Base-by-base conservation (phyloP, 92 coral and sea anemone species). In the Heliopora coerulea region DNA sequence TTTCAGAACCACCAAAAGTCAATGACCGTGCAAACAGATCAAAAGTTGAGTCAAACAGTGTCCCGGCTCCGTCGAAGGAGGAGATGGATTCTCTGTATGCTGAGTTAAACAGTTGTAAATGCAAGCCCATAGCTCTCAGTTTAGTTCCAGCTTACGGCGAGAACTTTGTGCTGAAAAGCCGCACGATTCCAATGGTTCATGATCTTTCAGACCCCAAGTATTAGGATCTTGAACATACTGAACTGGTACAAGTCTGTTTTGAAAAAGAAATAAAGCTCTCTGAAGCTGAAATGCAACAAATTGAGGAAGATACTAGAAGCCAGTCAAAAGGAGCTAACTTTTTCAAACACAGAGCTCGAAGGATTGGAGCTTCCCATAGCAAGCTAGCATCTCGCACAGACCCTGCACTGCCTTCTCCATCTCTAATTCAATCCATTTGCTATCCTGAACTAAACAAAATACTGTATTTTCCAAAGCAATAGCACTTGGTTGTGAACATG, bases 111-210 rank as follows among this genome's bases (percentile, higher is more conserved):
- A 64, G 82, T 30, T 59, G 86, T 19, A 74, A 79, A 35, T 30
- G 60, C 42, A 88, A 88, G 65, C 88, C 88, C 29, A 83, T 85
- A 18, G 89, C 70, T 52, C 67, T 88, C 67, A 85, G 95, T 56
- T 33, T 85, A 68, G 67, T 86, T 21, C 62, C 76, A 19, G 83
- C 78, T 31, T 69, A 79, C 40, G 76, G 84, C 20, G 57, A 83
- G 27, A 83, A 74, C 35, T 86, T 64, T 56, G 79, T 86, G 28
- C 48, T 79, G 52, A 63, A 63, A 17, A 86, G 73, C 54, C 73
- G 27, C 12, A 24, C 11, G 8, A 65, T 65, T 41, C 30, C 73
- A 39, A 65, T 54, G 10, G 54, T 65, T 65, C 14, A 13, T 39
- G 54, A 37, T 17, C 30, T 65, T 27, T 65, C 24, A 8, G 27